A percentile compares a stretch with the other conserved stretches of the same genome.
Evolutionary conservation across 2,113 vertebrate species (phyloP).

Genomic region (Himantopus leucocephalus): DNA sequence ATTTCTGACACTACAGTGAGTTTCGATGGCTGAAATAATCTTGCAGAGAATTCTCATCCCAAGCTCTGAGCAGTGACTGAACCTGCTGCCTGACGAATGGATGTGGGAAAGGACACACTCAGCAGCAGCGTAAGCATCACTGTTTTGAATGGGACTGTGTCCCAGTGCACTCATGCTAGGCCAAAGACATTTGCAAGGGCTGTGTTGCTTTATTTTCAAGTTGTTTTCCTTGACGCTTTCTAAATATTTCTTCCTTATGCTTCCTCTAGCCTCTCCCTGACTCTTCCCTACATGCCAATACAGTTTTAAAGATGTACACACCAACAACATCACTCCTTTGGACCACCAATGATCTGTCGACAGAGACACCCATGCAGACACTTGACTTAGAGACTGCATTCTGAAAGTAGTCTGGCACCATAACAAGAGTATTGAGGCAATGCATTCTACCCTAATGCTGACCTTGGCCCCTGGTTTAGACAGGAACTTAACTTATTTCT

Average conservation of each 20-base stretch:
- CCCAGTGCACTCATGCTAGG: not conserved
- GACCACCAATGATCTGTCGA: accelerated
- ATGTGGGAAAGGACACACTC: not conserved
- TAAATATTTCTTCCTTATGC: not conserved
- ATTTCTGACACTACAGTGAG: not conserved
- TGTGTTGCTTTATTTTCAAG: not conserved
- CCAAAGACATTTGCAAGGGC: not conserved
- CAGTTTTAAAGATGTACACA: not conserved
- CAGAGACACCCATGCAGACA: not conserved
- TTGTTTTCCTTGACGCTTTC: not conserved
- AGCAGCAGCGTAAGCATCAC: not conserved
- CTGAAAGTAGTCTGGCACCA: not conserved
- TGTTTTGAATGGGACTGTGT: not conserved
- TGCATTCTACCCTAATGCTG: not conserved
- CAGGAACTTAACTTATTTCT: not conserved
- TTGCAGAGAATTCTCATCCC: not conserved
- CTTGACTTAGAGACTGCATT: not conserved
- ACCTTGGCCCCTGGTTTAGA: not conserved
- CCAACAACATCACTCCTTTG: accelerated
- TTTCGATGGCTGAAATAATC: not conserved
- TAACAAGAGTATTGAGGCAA: not conserved
- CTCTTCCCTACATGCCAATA: not conserved
- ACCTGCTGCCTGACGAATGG: not conserved
- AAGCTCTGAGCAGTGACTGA: not conserved
- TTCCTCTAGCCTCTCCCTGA: not conserved